Base-by-base conservation (phyloP, 2,888 invertebrate genomes). In the Helobdella robusta region DNA sequence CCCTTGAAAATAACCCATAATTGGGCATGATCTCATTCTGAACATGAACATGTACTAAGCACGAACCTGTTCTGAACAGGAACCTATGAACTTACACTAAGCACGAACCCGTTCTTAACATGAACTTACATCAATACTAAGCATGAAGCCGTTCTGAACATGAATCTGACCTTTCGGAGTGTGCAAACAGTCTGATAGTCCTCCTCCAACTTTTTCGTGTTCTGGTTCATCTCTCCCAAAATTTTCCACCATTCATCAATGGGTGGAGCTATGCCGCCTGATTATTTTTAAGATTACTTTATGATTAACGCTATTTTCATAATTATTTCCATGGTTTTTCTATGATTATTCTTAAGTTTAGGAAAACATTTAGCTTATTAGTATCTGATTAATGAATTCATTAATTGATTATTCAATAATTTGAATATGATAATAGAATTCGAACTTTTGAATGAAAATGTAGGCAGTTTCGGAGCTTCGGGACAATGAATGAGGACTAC, bases 161-260 rank as follows among this genome's bases (percentile, higher is more conserved):
- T n/a, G n/a, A n/a, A n/a, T n/a, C 6, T 30, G 3, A 69, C 71
- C 68, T 71, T 70, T 34, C 64, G 69, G 28, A 59, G 50, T 34
- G 69, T 65, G 60, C 67, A 62, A 2, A 65, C 60, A 11, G 60
- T 63, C 59, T 71, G 68, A 59, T 69, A 72, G 52, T 70, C 71
- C 30, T 70, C 69, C 44, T 71, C 70, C 40, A 72, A 54, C 34
- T 66, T 58, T 28, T 67, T 64, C n/a, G 68, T 66, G 20, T 59
- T 64, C 2, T 40, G 8, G 65, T 70, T 72, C 67, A 68, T 65
- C 0, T 70, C 70, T 48, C 69, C 70, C 35, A 72, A 40, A 35
- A 67, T 65, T n/a, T 68, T 67, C 64, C 68, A 69, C 72, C 72
- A 72, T 35, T 72, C 70, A 20, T 70, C 68, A 40, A 68, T 66